Evolutionary conservation across 2,888 invertebrate species (phyloP).

Genomic region (Heliconius hortense): DNA sequence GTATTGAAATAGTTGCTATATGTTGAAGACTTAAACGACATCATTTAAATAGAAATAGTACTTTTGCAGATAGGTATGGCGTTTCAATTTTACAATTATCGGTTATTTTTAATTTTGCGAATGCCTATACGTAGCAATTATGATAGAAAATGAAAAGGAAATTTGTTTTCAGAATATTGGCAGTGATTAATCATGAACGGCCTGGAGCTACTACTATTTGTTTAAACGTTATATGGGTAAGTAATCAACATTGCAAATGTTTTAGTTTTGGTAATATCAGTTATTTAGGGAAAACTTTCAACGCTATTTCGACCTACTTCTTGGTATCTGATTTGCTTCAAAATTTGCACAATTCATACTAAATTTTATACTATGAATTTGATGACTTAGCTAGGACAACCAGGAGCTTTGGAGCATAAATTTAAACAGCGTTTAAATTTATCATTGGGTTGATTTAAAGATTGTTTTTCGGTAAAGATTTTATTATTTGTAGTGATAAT

Average conservation of each 20-base stretch:
- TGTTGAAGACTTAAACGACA: conserved; percentile 18
- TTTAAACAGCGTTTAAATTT: no score
- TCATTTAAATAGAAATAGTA: conserved; percentile 11
- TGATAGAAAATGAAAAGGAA: conserved; percentile 21
- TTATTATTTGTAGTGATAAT: no score
- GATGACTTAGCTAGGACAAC: neutral
- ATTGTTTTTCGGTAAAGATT: no score
- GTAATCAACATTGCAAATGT: neutral
- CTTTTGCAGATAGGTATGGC: conserved; percentile 13
- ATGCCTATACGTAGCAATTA: neutral
- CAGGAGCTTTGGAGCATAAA: no score
- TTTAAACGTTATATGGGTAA: neutral
- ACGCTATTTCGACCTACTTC: no score
- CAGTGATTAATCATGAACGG: conserved; percentile 14
- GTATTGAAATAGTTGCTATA: conserved; percentile 30
- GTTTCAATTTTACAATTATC: conserved; percentile 9
- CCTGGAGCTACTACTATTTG: conserved; percentile 3
- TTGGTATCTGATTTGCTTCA: neutral
- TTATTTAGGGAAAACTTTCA: no score
- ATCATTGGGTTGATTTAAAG: no score
- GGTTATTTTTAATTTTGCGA: conserved; percentile 12
- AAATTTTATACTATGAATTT: neutral
- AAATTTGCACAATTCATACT: neutral
- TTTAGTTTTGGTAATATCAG: neutral
- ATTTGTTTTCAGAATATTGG: conserved; percentile 16